A percentile compares a stretch with the other conserved stretches of the same genome.
Conservation (phyloP, 2,888 invertebrate genomes). For the Villa cingulata region DNA sequence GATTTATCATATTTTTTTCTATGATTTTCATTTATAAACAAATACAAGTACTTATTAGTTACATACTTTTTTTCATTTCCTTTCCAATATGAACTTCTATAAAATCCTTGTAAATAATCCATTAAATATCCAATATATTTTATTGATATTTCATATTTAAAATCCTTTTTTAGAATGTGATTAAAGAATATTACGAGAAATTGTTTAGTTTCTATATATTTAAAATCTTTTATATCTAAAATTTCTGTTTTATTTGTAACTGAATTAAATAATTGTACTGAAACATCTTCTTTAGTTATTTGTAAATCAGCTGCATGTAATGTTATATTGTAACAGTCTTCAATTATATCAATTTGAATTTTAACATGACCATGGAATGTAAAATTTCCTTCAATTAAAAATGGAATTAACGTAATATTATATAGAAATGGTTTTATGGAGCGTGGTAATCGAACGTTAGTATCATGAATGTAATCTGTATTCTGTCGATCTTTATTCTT, state of each 20-base stretch:
- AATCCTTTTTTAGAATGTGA: conserved; percentile 42
- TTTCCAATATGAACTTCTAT: conserved; percentile 63
- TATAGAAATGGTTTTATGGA: conserved; percentile 56
- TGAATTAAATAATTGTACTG: conserved; percentile 26
- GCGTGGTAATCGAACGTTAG: conserved; percentile 57
- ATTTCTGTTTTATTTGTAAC: conserved; percentile 5
- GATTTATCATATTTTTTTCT: not conserved
- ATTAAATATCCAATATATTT: conserved; percentile 58
- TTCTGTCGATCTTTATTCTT: not conserved
- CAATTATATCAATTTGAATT: conserved; percentile 46
- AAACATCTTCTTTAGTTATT: conserved; percentile 45
- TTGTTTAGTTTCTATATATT: conserved; percentile 47
- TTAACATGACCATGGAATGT: conserved; percentile 61
- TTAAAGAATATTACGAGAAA: conserved; percentile 54
- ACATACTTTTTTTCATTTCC: conserved; percentile 52
- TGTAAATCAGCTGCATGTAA: conserved; percentile 60
- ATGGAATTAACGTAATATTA: conserved; percentile 55
- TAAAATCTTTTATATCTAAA: conserved; percentile 34
- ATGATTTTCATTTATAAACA: not conserved
- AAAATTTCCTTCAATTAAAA: conserved; percentile 59
- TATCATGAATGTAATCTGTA: conserved; percentile 25
- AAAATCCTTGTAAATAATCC: conserved; percentile 67
- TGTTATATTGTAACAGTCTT: conserved; percentile 48
- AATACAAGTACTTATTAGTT: conserved; percentile 3
- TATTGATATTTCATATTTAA: conserved; percentile 52